Evolutionary conservation across 1,140 invertebrate genomes (phyloP).

Genomic region (Aphelinus atriplicis): DNA sequence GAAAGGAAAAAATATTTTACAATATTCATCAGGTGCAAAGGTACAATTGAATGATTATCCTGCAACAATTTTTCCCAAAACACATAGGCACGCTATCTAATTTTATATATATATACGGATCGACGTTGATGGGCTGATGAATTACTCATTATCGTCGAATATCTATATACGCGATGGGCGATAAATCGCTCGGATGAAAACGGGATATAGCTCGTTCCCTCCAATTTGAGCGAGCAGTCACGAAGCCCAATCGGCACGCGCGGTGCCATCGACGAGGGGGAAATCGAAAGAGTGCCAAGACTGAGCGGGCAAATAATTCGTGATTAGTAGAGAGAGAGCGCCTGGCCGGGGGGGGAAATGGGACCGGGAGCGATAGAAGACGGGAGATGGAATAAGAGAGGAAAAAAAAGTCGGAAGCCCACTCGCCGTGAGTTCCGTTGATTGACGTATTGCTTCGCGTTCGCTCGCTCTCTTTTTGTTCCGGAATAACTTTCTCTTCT

Average conservation of each 20-base stretch:
- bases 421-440: too few relatives aligned
- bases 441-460: too few relatives aligned
- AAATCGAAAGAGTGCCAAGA: background rate
- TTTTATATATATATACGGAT: too few relatives aligned
- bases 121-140: too few relatives aligned
- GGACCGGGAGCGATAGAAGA: too few relatives aligned
- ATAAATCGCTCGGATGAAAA: conserved; percentile 15
- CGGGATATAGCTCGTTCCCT: conserved; percentile 18
- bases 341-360: background rate
- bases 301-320: conserved; percentile 44
- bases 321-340: conserved; percentile 41
- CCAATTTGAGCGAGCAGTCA: background rate
- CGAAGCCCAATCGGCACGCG: conserved; percentile 2
- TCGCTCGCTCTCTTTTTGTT: too few relatives aligned
- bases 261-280: background rate
- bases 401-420: conserved; percentile 17
- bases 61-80: too few relatives aligned
- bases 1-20: too few relatives aligned
- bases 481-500: too few relatives aligned
- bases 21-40: too few relatives aligned
- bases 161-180: conserved; percentile 17
- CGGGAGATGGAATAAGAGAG: background rate
- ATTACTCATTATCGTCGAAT: conserved; percentile 7
- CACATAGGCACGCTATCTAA: too few relatives aligned
- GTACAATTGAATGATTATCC: too few relatives aligned